Evolutionary conservation across 2,797 vertebrate genomes (phyloP).

Genomic region (Gouania willdenowi): DNA sequence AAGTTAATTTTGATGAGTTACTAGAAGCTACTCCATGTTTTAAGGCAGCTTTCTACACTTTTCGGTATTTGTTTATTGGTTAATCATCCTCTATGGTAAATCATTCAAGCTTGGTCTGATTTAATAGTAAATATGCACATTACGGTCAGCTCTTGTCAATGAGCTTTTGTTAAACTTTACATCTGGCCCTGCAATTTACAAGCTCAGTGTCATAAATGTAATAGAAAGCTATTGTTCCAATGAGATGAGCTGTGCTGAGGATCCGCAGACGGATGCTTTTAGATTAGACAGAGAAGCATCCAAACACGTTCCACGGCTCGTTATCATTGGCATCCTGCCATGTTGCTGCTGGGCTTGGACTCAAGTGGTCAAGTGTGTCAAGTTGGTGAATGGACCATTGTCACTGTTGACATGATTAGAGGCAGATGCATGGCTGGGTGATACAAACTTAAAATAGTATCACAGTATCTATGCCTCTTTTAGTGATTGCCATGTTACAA

Average conservation of each 20-base stretch:
- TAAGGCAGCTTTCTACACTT: conserved; percentile 28
- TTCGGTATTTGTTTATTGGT: conserved; percentile 49
- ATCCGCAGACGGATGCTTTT: conserved; percentile 28
- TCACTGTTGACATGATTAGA: conserved; percentile 47
- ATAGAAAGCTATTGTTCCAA: conserved; percentile 5
- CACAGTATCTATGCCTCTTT: no score
- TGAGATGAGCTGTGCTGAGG: conserved; percentile 22
- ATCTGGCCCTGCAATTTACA: conserved; percentile 11
- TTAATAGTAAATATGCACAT: conserved; percentile 27
- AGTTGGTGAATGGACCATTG: conserved; percentile 62
- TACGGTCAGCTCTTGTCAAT: conserved; percentile 26
- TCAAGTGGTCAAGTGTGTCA: no score
- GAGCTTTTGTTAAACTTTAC: conserved; percentile 22
- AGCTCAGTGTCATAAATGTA: conserved; percentile 11
- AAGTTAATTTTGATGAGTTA: conserved; percentile 31
- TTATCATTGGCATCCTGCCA: conserved; percentile 27
- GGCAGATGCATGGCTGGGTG: no score
- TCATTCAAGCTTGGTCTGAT: conserved; percentile 42
- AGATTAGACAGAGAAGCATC: conserved; percentile 45
- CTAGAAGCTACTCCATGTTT: conserved; percentile 35
- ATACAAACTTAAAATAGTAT: no score
- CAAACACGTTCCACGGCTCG: conserved; percentile 22
- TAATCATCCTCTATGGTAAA: conserved; percentile 40
- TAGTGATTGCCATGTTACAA: no score
- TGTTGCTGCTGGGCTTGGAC: conserved; percentile 22